Conservation (phyloP, 2,113 vertebrate species). For the Myiopsitta monachus region DNA sequence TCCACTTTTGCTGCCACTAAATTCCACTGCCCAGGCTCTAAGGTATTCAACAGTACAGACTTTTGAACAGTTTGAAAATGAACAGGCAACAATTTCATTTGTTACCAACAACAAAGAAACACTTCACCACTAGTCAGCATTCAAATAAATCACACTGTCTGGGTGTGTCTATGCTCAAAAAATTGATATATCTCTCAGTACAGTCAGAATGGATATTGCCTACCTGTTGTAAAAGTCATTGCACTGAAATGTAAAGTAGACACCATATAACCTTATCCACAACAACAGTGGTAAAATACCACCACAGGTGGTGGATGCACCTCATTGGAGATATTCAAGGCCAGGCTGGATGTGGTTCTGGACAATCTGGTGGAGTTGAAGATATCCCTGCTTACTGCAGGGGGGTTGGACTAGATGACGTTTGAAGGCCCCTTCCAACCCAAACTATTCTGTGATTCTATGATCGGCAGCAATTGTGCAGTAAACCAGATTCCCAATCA, state of each 20-base stretch:
- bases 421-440: background rate
- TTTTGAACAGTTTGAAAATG: background rate
- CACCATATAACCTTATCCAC: background rate
- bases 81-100: conserved; percentile 5
- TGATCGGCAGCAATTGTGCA: background rate
- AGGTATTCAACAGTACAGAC: background rate
- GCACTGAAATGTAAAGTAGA: background rate
- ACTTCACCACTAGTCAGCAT: conserved; percentile 19
- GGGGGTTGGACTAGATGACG: background rate
- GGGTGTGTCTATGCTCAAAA: background rate
- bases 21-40: background rate
- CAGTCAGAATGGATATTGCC: background rate
- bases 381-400: background rate
- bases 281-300: background rate
- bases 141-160: conserved; percentile 38
- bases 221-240: background rate
- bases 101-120: conserved; percentile 2
- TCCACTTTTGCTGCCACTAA: background rate
- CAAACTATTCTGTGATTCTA: background rate
- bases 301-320: background rate
- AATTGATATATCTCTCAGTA: background rate
- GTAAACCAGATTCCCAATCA: background rate
- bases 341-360: background rate
- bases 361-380: background rate
- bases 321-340: background rate